Evolutionary conservation across 2,888 invertebrate species (phyloP), one percentile per base, ranked within the genome.

Genomic region (Perizoma affinitatum): DNA sequence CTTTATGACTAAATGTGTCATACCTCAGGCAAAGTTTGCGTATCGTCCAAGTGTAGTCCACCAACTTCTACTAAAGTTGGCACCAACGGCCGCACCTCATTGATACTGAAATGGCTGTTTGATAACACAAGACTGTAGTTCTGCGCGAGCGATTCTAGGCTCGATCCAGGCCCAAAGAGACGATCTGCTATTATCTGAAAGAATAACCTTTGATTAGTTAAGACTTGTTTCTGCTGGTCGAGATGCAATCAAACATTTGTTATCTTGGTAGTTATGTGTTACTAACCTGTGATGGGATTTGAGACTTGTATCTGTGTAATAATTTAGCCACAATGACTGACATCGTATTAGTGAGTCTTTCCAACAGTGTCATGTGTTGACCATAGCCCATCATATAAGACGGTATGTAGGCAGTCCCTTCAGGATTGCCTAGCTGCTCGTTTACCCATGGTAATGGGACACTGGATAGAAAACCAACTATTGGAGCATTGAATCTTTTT

Each of bases 101-200:
- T 93, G 54, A 93, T 88, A 68, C 93, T 93, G 67, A 92, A 93
- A 74, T 94, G 94, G 58, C 93, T 93, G 68, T 94, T 94, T 0
- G 92, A 90, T 36, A 94, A 70, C 45, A 94, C 84, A 48, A 94
- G 73, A 71, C 94, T 94, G 67, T 90, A 92, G 70, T 93, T 93
- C 58, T 81, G 84, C 1, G 93, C 87, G 58, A 94, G 72, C 1
- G 76, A 72, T 46, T 90, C 85, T 61, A 94, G 71, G 46, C 84
- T 86, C 0, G 92, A 84, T 51, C 92, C 84, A 6, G 85, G 71
- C 0, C 94, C 94, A 74, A 94, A 94, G 22, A 93, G 83, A 41
- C 87, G 80, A 69, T 90, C 92, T 11, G 93, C 90, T 55, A 93
- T 84, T 55, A 71, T 70, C 88, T 93, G 79, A 11, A 74, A 79